Evolutionary conservation across 1,140 invertebrate species (phyloP).

Genomic region (Centruroides vittatus): DNA sequence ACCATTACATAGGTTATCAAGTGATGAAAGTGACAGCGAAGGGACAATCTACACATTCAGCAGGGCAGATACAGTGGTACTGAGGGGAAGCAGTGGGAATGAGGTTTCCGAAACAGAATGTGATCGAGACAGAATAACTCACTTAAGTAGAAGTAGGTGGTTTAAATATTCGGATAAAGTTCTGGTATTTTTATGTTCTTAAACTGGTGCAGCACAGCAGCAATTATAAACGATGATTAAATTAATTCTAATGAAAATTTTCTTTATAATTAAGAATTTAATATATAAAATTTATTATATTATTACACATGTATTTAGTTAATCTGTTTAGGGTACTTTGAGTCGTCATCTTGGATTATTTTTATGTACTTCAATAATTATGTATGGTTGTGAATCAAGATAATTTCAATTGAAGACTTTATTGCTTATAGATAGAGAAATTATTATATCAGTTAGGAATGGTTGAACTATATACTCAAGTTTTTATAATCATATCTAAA

Average conservation of each 20-base stretch:
- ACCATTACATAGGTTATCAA: conserved; percentile 8
- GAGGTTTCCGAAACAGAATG: conserved; percentile 12
- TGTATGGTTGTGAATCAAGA: no score
- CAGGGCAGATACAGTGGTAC: conserved; percentile 9
- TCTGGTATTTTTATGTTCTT: background rate
- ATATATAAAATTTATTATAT: no score
- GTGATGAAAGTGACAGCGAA: conserved; percentile 18
- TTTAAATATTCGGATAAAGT: background rate
- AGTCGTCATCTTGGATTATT: no score
- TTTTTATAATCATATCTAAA: no score
- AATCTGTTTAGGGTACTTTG: no score
- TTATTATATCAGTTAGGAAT: no score
- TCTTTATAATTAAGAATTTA: no score
- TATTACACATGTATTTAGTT: no score
- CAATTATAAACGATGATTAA: background rate
- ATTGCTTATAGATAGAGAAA: no score
- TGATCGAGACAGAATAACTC: conserved; percentile 9
- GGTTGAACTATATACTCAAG: no score
- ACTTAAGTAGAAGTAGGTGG: conserved; percentile 9
- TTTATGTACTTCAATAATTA: no score
- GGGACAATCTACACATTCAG: conserved; percentile 17
- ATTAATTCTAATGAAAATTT: background rate
- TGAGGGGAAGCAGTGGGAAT: conserved; percentile 10
- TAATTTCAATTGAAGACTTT: no score
- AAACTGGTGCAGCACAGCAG: background rate